Evolutionary conservation across 1,140 invertebrate species (phyloP), one percentile per base, ranked within the genome.

Genomic region (Nebria ingens): DNA sequence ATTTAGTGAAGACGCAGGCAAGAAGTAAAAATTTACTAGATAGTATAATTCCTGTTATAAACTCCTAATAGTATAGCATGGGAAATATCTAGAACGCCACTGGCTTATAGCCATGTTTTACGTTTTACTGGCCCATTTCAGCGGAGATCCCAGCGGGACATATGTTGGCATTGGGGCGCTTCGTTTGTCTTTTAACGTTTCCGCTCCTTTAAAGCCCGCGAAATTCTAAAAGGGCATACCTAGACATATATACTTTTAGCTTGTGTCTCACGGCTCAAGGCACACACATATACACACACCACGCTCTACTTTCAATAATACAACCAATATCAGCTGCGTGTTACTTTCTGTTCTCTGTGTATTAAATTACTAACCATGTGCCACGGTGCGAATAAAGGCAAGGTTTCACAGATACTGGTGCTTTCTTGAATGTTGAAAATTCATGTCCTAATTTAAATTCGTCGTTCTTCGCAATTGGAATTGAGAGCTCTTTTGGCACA

Each of bases 381-480:
- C 40, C 6, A 9, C 40, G 15, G 40, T 45, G 40, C 25, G 25
- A 34, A 34, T 34, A n/a, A 34, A 34, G 6, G 25, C 25, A 6
- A 34, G 25, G 6, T 34, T 34, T 34, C 6, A n/a, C 25, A 34
- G 25, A n/a, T n/a, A 34, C 15, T 45, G 25, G 25, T 29, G 17
- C 40, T 12, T 17, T 45, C 40, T 45, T 12, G 17, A 45, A 45
- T 45, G 40, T 45, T 45, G 9, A 45, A 45, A 45, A 45, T 45
- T 45, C 40, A 45, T 45, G 40, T 17, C 40, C 40, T 45, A 45
- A 45, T 45, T 45, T 45, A 45, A 45, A 45, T 45, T 45, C 40
- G 17, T 17, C 17, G 40, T 45, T 45, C 40, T 45, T 45, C 40
- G 40, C 15, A 45, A 45, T 17, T 6, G 40, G 40, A 12, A 12